These are phyloP conservation scores for Calliphora vomitoria DNA, from an alignment of 2,888 invertebrate genomes.

Conservation along the genomic window DNA sequence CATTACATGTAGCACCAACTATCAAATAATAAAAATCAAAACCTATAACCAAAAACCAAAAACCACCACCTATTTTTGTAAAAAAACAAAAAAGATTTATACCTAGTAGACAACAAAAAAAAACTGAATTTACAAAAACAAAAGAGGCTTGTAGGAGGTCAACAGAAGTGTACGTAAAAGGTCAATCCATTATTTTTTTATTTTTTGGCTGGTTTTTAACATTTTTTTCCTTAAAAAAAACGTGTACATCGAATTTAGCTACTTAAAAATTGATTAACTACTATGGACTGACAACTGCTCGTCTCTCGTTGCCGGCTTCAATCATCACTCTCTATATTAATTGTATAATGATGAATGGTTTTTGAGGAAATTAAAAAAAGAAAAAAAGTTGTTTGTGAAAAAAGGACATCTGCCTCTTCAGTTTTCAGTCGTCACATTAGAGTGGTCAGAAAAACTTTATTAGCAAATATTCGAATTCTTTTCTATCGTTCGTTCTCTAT, in stretches of 20 bases:
- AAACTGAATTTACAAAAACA: constrained; percentile 29
- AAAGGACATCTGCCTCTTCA: constrained; percentile 47
- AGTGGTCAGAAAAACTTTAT: constrained; percentile 49
- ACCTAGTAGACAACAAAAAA: constrained; percentile 6
- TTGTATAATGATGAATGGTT: constrained; percentile 50
- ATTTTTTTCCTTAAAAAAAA: constrained; percentile 17
- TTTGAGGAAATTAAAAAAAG: constrained; percentile 11
- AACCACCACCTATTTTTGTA: constrained; percentile 29
- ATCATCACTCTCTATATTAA: constrained; percentile 19
- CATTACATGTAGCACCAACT: constrained; percentile 3
- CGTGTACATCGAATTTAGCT: not conserved
- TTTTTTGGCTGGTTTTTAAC: not conserved
- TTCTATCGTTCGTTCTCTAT: not conserved
- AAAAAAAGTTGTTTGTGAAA: not conserved
- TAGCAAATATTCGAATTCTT: constrained; percentile 42
- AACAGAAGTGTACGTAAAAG: constrained; percentile 19
- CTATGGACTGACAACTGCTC: not conserved
- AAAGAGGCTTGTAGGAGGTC: constrained; percentile 53
- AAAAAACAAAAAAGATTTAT: constrained; percentile 16
- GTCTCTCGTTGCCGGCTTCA: constrained; percentile 21
- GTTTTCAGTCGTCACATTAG: not conserved
- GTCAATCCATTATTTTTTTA: constrained; percentile 15
- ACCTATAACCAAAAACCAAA: not conserved
- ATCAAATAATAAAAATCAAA: not conserved
- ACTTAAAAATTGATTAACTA: constrained; percentile 45